Percentiles rank a stretch among this genome's conserved stretches.
Conservation (phyloP, 2,113 vertebrate species). For the Lipotes vexillifer region DNA sequence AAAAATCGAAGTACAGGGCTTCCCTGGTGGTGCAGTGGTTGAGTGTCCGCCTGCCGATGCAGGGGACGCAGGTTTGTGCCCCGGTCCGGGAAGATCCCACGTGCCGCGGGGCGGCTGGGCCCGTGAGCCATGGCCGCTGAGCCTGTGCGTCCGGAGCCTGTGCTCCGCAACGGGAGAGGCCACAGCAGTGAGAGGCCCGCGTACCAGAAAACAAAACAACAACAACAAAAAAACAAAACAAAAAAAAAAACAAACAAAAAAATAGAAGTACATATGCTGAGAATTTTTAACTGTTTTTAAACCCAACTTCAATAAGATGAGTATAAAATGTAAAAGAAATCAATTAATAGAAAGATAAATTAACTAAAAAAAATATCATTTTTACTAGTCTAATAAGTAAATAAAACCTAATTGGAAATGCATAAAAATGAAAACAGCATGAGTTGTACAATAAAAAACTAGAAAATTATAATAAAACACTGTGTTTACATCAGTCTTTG, state of each 20-base stretch:
- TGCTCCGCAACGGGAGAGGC: too few relatives aligned
- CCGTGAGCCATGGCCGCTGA: too few relatives aligned
- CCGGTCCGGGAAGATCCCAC: too few relatives aligned
- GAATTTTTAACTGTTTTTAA: background rate
- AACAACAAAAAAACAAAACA: too few relatives aligned
- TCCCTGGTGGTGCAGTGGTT: too few relatives aligned
- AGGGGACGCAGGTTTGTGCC: too few relatives aligned
- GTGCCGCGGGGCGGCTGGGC: too few relatives aligned
- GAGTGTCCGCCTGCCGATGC: too few relatives aligned
- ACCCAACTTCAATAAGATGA: background rate
- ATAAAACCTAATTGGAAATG: background rate
- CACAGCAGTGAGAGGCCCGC: too few relatives aligned
- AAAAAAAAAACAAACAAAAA: too few relatives aligned
- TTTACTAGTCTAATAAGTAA: background rate
- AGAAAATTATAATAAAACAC: background rate
- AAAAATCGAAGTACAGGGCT: background rate
- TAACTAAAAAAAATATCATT: background rate
- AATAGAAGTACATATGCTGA: background rate
- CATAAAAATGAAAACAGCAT: background rate
- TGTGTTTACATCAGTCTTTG: background rate
- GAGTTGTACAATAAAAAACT: background rate
- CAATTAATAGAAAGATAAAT: background rate
- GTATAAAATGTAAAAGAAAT: background rate
- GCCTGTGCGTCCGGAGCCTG: too few relatives aligned
- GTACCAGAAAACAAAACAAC: too few relatives aligned